Evolutionary conservation across 2,797 vertebrate species (phyloP), one percentile per base, ranked within the genome.

Genomic region (Emydoidea blandingii): DNA sequence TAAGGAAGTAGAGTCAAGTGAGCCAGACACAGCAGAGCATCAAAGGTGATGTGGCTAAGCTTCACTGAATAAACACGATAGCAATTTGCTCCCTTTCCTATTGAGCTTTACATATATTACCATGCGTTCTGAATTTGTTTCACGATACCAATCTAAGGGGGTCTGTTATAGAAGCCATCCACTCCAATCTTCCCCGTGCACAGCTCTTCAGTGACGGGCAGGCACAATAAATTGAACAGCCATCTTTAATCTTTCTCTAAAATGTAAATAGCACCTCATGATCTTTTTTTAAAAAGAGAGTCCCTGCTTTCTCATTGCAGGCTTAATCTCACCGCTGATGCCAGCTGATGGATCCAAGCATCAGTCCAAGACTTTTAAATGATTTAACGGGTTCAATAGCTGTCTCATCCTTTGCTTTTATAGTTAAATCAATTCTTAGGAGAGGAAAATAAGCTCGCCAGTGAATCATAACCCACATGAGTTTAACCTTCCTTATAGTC

Each of bases 351-450:
- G 79, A 91, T 95, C 87, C 89, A 95, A 95, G 37, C 47, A 37
- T 89, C 65, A 56, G 53, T 89, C 52, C 8, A 4, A 31, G 86
- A 89, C 87, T 97, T 93, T 96, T 83, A 91, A 91, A 93, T 94
- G 34, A 87, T 96, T 95, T 95, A 92, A 87, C 84, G 81, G 83
- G 88, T 95, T 98, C 94, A 94, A 90, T 93, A 95, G 81, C 86
- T 91, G 93, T 78, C 90, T 92, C 94, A 91, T 87, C 78, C 83
- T 96, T 93, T 93, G 91, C 68, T 96, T 96, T 97, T 97, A 95
- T 93, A 93, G 94, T 88, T 96, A 97, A 96, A 97, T 95, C 94
- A 97, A 92, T 97, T 89, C 54, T 87, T 82, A n/a, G 41, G 83
- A 90, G 91, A 62, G 62, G 92, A 90, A 95, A 97, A 96, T 94